Conservation (phyloP, 2,113 vertebrate species). For the Grammomys surdaster region DNA sequence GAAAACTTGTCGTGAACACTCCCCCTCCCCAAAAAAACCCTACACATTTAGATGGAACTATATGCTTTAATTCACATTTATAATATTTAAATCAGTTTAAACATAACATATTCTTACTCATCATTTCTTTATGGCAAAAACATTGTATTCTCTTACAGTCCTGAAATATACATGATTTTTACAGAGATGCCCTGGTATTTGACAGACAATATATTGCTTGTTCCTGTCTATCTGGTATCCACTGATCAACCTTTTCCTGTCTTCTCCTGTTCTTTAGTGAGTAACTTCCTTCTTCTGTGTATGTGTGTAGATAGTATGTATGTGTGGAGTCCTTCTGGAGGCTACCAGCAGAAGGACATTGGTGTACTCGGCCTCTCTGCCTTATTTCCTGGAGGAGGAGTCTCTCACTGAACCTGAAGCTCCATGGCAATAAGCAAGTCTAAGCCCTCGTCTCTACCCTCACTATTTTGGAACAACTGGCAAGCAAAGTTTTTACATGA, state of each 20-base stretch:
- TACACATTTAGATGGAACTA: neutral
- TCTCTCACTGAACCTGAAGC: neutral
- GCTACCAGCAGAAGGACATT: neutral
- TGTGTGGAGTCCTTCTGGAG: neutral
- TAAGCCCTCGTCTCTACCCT: neutral
- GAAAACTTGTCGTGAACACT: too few relatives aligned
- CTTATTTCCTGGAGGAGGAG: neutral
- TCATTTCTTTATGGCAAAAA: neutral
- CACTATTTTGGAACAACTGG: neutral
- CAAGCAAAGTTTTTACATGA: neutral
- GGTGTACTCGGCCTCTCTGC: neutral
- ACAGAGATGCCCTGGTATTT: neutral
- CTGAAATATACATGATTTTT: neutral
- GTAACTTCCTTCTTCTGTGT: neutral
- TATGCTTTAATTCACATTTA: neutral
- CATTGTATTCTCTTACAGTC: neutral
- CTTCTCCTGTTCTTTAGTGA: neutral
- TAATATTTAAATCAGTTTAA: neutral
- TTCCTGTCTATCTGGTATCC: neutral
- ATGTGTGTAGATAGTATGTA: neutral
- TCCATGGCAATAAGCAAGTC: neutral
- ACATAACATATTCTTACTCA: neutral
- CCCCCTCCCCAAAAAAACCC: too few relatives aligned
- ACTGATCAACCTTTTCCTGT: neutral
- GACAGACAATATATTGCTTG: neutral